Conservation (phyloP, 2,888 invertebrate genomes). For the Lamproptera curius region DNA sequence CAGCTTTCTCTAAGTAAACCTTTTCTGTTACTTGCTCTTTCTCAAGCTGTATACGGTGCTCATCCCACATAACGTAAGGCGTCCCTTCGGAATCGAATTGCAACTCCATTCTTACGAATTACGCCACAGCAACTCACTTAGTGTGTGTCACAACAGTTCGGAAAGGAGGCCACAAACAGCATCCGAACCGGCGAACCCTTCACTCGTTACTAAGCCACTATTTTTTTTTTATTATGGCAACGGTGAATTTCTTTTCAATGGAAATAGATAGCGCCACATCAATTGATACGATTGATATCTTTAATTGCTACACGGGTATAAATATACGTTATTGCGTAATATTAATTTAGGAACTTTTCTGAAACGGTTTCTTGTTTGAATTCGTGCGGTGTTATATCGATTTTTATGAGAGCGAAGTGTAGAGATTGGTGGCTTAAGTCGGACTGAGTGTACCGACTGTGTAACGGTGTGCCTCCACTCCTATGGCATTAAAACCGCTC, state of each 20-base stretch:
- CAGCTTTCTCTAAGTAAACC: conserved; percentile 79
- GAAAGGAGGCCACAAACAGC: conserved; percentile 27
- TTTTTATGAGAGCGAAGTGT: conserved; percentile 14
- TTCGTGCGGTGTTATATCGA: not conserved
- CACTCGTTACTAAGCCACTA: conserved; percentile 32
- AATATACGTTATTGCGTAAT: not conserved
- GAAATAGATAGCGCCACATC: conserved; percentile 5
- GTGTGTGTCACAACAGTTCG: conserved; percentile 16
- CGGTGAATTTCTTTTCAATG: conserved; percentile 1
- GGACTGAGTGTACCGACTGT: conserved; percentile 23
- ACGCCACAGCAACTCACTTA: not conserved
- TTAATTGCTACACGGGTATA: too few relatives aligned
- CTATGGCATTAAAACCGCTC: conserved; percentile 37
- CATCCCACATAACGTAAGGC: conserved; percentile 81
- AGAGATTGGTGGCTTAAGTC: conserved; percentile 23
- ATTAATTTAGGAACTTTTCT: not conserved
- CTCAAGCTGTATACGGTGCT: conserved; percentile 79
- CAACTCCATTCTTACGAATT: conserved; percentile 53
- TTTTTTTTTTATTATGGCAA: not conserved
- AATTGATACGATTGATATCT: not conserved
- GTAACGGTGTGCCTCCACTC: conserved; percentile 32
- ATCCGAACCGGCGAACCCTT: conserved; percentile 32
- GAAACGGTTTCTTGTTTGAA: not conserved
- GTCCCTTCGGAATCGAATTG: conserved; percentile 73
- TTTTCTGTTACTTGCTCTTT: conserved; percentile 77